These are phyloP conservation scores for Tetheella fluctuosa DNA, from an alignment of 2,888 invertebrate species.

Conservation along the genomic window DNA sequence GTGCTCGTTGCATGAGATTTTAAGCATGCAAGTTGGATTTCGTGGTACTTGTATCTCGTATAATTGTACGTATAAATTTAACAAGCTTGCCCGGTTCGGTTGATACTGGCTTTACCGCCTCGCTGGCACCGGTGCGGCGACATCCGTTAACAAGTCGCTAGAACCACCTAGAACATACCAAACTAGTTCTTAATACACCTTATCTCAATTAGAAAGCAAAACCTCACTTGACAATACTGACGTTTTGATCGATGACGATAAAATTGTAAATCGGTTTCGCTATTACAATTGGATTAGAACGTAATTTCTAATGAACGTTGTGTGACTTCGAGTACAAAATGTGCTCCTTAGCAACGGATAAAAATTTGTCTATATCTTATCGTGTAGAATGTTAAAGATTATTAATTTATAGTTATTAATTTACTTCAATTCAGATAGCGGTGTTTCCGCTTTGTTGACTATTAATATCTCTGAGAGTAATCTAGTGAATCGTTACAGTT, in stretches of 20 bases:
- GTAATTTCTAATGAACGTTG: neutral
- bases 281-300: conserved; percentile 34
- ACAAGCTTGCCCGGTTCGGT: conserved; percentile 43
- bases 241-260: conserved; percentile 55
- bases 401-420: too few relatives aligned
- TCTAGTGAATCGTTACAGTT: neutral
- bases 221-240: conserved; percentile 54
- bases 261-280: conserved; percentile 36
- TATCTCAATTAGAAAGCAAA: conserved; percentile 68
- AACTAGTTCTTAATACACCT: conserved; percentile 50
- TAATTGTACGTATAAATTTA: conserved; percentile 53
- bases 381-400: conserved; percentile 3
- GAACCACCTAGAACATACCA: conserved; percentile 28
- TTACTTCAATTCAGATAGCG: conserved; percentile 6
- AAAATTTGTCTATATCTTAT: neutral
- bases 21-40: conserved; percentile 41
- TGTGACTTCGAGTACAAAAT: conserved; percentile 1
- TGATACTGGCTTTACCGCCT: conserved; percentile 27
- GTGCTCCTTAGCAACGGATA: conserved; percentile 12
- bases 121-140: conserved; percentile 36
- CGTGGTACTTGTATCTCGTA: conserved; percentile 38
- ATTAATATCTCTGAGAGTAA: neutral
- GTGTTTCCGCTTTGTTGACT: conserved; percentile 1
- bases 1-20: conserved; percentile 41
- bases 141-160: conserved; percentile 46